Conservation (phyloP, 2,888 invertebrate species). For the Orchestes rusci region DNA sequence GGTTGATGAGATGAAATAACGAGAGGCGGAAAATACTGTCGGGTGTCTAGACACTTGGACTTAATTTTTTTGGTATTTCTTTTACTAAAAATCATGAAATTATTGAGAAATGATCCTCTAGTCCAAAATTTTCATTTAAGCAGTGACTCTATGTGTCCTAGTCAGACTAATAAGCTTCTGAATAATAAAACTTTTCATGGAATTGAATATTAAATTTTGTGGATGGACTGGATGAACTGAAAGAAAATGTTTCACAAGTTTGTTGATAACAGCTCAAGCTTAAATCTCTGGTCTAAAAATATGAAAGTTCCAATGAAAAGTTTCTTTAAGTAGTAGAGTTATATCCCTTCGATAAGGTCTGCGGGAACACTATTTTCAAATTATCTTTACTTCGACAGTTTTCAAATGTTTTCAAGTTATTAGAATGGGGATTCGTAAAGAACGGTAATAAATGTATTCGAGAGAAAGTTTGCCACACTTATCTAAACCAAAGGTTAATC, state of each 20-base stretch:
- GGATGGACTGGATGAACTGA: too few relatives aligned
- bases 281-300: constrained; percentile 14
- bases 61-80: too few relatives aligned
- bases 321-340: constrained; percentile 18
- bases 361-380: constrained; percentile 17
- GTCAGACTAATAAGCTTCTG: too few relatives aligned
- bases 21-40: too few relatives aligned
- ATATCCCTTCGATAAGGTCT: constrained; percentile 19
- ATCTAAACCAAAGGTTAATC: constrained; percentile 14
- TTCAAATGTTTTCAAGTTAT: constrained; percentile 19
- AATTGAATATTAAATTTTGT: too few relatives aligned
- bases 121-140: too few relatives aligned
- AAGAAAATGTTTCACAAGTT: constrained; percentile 1
- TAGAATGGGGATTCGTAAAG: constrained; percentile 7
- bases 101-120: too few relatives aligned
- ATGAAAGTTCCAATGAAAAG: constrained; percentile 11
- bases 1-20: too few relatives aligned
- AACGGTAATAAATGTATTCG: constrained; percentile 14
- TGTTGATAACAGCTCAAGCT: neutral
- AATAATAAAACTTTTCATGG: too few relatives aligned
- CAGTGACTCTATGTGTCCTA: too few relatives aligned
- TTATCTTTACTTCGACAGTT: constrained; percentile 21
- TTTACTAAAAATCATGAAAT: too few relatives aligned
- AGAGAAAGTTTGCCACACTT: constrained; percentile 7
- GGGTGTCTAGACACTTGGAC: too few relatives aligned